Base-by-base conservation (phyloP, 2,113 vertebrate genomes). In the Gadus chalcogrammus region DNA sequence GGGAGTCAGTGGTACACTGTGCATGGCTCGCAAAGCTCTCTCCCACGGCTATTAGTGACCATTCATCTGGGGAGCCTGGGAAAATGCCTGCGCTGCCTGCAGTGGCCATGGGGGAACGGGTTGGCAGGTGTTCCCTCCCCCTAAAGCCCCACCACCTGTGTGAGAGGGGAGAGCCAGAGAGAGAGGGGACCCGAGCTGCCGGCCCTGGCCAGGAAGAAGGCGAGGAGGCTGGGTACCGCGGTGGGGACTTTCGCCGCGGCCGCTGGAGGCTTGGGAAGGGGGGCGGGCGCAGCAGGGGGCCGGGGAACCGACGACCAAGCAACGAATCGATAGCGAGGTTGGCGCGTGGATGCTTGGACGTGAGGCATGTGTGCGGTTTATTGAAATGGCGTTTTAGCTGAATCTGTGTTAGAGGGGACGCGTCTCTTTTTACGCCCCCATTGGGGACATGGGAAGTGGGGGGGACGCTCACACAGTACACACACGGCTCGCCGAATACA, bases 31-130 rank as follows among this genome's bases (percentile, higher is more conserved):
- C 88, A 92, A 93, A 93, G 92, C 89, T 89, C 88, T 94, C 92
- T 96, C 92, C 92, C 93, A 94, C 81, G 84, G 93, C 91, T 94
- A 85, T 90, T 92, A 90, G 61, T 86, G 90, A 92, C 89, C 90
- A 86, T 91, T 92, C 89, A 92, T 80, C 84, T 90, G 89, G 85
- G 90, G 92, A 92, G 92, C 93, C 95, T 94, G 94, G 93, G 91
- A 94, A 95, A 94, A 93, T 86, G 91, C 91, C 91, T 94, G 82
- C 80, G 86, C 90, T 86, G 88, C 88, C 86, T 81, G 89, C 90
- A 72, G 87, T 92, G 83, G 86, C 92, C 90, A 88, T 83, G 85
- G 81, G 85, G 84, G 85, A 91, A 82, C 75, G 88, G 91, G 83
- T 88, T 89, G 92, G 92, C 93, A 95, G 93, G 92, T 92, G 90